A percentile compares a stretch with the other conserved stretches of the same genome.
phyloP scores from a whole-genome alignment of 2,113 vertebrate genomes.

The Pavo muticus region DNA sequence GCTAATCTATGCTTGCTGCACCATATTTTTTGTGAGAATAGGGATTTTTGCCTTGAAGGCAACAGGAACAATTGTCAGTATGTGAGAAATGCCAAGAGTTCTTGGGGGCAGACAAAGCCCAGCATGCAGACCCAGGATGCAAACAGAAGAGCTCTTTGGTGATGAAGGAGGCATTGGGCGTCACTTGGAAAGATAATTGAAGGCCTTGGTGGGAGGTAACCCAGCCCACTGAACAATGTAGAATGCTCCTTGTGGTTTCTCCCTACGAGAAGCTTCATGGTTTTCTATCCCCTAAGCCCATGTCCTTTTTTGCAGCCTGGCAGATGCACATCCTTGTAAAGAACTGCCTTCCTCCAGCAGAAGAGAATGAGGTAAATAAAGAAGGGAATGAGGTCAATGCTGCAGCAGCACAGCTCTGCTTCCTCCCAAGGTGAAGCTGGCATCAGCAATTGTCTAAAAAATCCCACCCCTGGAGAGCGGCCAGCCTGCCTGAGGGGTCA shows the following conservation, averaged over 20 bases:
- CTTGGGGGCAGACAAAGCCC: neutral
- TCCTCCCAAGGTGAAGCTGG: neutral
- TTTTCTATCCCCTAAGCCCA: neutral
- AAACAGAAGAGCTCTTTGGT: slow-evolving; percentile 41
- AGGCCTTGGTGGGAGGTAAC: neutral
- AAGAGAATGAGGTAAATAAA: slow-evolving; percentile 13
- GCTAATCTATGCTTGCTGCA: slow-evolving; percentile 40
- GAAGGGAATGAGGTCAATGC: neutral
- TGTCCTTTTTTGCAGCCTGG: neutral
- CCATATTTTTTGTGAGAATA: slow-evolving; percentile 32
- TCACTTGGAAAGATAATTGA: slow-evolving; percentile 32
- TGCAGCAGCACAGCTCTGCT: neutral
- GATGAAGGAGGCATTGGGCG: neutral
- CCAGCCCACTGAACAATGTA: slow-evolving; percentile 12
- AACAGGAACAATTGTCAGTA: slow-evolving; percentile 1
- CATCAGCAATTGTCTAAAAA: neutral
- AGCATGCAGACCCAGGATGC: neutral
- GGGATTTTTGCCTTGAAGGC: slow-evolving; percentile 53
- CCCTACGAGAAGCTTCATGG: neutral
- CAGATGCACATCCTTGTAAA: neutral
- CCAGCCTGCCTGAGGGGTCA: slow-evolving; percentile 20
- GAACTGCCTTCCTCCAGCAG: neutral
- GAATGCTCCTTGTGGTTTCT: neutral
- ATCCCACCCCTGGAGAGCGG: neutral
- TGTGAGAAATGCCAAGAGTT: slow-evolving; percentile 39